Base-by-base conservation (phyloP, 2,113 vertebrate genomes). In the Ramphastos sulfuratus region DNA sequence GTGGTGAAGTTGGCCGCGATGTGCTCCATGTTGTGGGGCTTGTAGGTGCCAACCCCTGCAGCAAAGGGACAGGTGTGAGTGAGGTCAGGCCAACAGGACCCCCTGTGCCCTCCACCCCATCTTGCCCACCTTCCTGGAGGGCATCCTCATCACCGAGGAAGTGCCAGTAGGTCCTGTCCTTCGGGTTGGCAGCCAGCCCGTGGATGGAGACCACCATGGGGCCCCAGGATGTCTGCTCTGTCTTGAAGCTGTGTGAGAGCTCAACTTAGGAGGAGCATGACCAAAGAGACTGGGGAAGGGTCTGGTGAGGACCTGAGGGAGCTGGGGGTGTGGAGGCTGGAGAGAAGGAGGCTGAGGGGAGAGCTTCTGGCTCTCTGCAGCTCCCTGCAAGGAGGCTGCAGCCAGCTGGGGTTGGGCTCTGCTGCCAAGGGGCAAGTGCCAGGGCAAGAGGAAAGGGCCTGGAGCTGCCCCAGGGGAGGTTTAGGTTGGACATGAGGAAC, bases 111-210 rank as follows among this genome's bases (percentile, higher is more conserved):
- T 33, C 12, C 1, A 1, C 2, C 7, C 23, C 2, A 0, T 0
- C 3, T 3, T 1, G 1, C 89, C 4, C 37, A 77, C 64, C 64
- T 61, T 63, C 6, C 0, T 80, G 4, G 2, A 73, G 50, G 11
- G 67, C 13, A 0, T 33, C 2, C 2, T 1, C 3, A 5, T 50
- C 71, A 12, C 92, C 96, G 10, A 97, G 76, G 85, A 98, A 97
- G 33, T 96, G 12, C 98, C 98, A 98, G 64, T 95, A 98, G 1
- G 98, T 98, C 65, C 46, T 97, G 15, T 98, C 94, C 0, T 85
- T 42, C 0, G 5, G 3, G 35, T 60, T 96, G 75, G 33, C 97
- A 4, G 78, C 35, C 8, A 98, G 37, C 30, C 91, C 61, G 0
- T 97, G 92, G 93, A 98, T 98, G 63, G 97, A 97, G 61, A 93